These are phyloP conservation scores for Iselma pallidipennis DNA, from an alignment of 2,888 invertebrate genomes.

Conservation along the genomic window DNA sequence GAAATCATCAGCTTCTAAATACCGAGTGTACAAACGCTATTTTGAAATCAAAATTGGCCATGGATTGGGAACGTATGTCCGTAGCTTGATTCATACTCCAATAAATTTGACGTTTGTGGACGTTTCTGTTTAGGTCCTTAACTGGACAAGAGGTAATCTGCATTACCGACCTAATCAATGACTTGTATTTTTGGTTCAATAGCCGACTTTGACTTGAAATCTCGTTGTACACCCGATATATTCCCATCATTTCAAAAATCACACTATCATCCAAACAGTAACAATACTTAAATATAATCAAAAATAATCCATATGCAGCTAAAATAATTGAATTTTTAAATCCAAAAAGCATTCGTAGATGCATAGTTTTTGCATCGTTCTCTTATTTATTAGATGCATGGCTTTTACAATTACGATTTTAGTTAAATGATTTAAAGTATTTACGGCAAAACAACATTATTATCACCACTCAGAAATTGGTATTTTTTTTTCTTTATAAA, in stretches of 20 bases:
- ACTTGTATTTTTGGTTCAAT: too few species aligned
- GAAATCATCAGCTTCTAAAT: too few species aligned
- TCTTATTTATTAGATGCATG: slow-evolving; percentile 35
- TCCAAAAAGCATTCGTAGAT: slow-evolving; percentile 5
- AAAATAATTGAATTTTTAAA: not conserved
- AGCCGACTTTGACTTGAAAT: too few species aligned
- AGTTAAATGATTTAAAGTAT: too few species aligned
- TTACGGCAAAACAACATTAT: slow-evolving; percentile 57
- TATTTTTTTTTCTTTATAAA: slow-evolving; percentile 1
- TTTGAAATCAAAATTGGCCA: too few species aligned
- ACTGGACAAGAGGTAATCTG: too few species aligned
- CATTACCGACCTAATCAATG: too few species aligned
- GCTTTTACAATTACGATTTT: slow-evolving; percentile 37
- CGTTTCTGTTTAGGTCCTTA: too few species aligned
- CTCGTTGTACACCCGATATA: not conserved
- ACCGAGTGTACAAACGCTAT: too few species aligned
- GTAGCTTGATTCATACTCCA: too few species aligned
- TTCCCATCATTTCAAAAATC: not conserved
- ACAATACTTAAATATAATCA: not conserved
- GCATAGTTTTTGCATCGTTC: not conserved
- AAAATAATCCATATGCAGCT: not conserved
- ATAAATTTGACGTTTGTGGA: too few species aligned
- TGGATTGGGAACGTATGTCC: too few species aligned
- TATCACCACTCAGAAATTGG: slow-evolving; percentile 26
- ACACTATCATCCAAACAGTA: not conserved